phyloP scores from a whole-genome alignment of 2,113 vertebrate species.

The Crotalus horridus region DNA sequence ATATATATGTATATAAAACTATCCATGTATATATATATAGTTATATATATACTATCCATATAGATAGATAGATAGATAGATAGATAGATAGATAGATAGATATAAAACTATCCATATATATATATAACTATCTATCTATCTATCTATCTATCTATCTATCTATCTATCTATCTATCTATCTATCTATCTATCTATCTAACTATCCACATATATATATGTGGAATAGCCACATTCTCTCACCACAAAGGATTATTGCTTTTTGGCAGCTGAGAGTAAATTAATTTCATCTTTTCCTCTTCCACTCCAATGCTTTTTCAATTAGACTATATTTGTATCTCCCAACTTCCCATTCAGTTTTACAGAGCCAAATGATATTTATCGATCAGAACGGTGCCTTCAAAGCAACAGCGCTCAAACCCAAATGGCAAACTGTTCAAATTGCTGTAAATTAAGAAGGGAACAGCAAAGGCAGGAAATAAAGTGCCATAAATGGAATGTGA shows the following conservation, averaged over 20 bases:
- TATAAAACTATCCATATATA: no score
- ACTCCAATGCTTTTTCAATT: not conserved
- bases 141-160: no score
- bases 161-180: no score
- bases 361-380: not conserved
- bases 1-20: no score
- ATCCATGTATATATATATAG: no score
- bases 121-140: no score
- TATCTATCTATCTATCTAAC: no score
- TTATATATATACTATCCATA: no score
- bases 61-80: no score
- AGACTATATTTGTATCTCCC: not conserved
- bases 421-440: not conserved
- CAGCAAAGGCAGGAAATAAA: constrained; percentile 26
- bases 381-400: not conserved
- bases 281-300: not conserved
- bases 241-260: not conserved
- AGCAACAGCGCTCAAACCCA: not conserved
- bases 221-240: not conserved
- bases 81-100: no score
- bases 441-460: constrained; percentile 8
- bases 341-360: not conserved
- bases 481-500: not conserved
- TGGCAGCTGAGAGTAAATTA: not conserved
- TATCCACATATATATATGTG: not conserved